Conservation (phyloP, 2,113 vertebrate species). For the Periophthalmodon schlosseri region DNA sequence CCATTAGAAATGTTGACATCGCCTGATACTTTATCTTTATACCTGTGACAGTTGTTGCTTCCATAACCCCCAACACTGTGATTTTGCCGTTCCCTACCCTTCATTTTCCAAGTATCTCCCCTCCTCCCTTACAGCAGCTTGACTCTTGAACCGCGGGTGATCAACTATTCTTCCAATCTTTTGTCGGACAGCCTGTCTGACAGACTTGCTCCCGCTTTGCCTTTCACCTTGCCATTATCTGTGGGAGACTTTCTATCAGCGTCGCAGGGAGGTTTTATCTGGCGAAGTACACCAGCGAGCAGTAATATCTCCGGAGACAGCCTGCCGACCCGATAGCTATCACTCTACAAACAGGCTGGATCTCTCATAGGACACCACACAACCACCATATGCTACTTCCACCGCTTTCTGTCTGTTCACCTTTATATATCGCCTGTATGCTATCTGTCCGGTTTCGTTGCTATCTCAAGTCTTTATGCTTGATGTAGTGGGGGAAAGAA, state of each 20-base stretch:
- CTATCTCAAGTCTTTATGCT: neutral
- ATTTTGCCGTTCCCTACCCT: neutral
- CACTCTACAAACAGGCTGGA: constrained; percentile 71
- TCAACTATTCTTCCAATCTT: constrained; percentile 35
- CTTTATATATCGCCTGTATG: neutral
- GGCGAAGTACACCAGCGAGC: constrained; percentile 68
- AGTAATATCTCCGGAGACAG: constrained; percentile 71
- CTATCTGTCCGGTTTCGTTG: neutral
- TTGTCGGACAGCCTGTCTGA: constrained; percentile 52
- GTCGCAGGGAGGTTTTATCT: constrained; percentile 65
- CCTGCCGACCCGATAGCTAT: constrained; percentile 70
- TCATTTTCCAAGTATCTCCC: neutral
- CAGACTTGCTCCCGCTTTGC: constrained; percentile 43
- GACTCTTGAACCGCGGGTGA: constrained; percentile 30
- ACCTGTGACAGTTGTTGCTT: neutral
- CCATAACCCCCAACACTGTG: neutral
- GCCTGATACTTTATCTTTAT: neutral
- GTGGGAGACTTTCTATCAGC: constrained; percentile 58
- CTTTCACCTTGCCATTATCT: constrained; percentile 69
- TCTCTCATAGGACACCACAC: constrained; percentile 63
- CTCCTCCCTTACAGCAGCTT: neutral
- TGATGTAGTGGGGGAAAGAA: neutral
- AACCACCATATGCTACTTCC: constrained; percentile 59
- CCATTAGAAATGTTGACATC: neutral
- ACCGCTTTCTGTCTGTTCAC: constrained; percentile 38